Percentiles rank a stretch among this genome's conserved stretches.
These are phyloP conservation scores for Papilio polytes DNA, from an alignment of 1,140 invertebrate species.

Conservation along the genomic window DNA sequence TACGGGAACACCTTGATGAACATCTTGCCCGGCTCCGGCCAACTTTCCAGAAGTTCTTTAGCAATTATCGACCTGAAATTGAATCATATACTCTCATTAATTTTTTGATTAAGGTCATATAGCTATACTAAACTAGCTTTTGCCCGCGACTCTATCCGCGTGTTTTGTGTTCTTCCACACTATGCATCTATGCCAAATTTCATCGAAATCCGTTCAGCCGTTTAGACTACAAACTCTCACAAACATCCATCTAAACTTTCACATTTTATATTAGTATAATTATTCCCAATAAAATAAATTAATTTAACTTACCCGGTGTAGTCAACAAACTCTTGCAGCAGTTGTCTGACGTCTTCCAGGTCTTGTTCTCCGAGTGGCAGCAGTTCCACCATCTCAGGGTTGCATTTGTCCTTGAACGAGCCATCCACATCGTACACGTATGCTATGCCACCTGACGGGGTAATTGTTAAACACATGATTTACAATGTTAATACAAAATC, in stretches of 20 bases:
- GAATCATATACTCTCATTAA: neutral
- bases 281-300: neutral
- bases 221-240: too few species aligned
- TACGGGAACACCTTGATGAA: constrained; percentile 99
- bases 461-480: neutral
- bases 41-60: constrained; percentile 90
- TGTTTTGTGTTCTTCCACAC: too few species aligned
- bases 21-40: constrained; percentile 90
- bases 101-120: too few species aligned
- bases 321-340: constrained; percentile 94
- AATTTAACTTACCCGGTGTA: constrained; percentile 88
- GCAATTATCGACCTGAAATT: constrained; percentile 90
- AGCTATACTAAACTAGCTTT: too few species aligned
- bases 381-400: constrained; percentile 95
- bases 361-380: constrained; percentile 91
- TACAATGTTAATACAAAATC: too few species aligned
- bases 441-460: constrained; percentile 93
- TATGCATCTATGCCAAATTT: too few species aligned
- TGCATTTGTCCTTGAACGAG: constrained; percentile 94
- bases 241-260: too few species aligned
- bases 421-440: constrained; percentile 97
- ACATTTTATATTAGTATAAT: too few species aligned
- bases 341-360: constrained; percentile 89
- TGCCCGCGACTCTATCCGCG: too few species aligned
- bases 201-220: too few species aligned